phyloP scores from a whole-genome alignment of 2,113 vertebrate genomes.

The chimpanzee (Pan troglodytes) region DNA sequence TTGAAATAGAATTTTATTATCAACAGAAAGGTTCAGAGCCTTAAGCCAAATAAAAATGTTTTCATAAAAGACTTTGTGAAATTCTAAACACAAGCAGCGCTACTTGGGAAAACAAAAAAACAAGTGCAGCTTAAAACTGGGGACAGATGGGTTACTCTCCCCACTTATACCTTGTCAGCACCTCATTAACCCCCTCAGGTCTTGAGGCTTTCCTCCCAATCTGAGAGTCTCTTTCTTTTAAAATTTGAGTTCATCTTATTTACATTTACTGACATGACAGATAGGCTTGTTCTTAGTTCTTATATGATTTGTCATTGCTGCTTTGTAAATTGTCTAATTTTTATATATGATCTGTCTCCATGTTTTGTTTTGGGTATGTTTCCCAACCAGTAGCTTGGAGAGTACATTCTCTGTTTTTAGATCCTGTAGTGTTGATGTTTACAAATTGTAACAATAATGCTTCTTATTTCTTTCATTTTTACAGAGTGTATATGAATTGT shows the following conservation, averaged over 20 bases:
- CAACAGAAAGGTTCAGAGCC: background rate
- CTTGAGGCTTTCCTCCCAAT: background rate
- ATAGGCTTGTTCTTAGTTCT: background rate
- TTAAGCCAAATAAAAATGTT: background rate
- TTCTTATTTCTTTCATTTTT: background rate
- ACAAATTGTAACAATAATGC: background rate
- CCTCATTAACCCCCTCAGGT: too few species aligned
- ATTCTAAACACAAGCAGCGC: background rate
- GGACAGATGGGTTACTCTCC: background rate
- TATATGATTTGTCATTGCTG: background rate
- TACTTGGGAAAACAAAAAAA: background rate
- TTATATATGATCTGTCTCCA: background rate
- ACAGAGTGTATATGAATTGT: background rate
- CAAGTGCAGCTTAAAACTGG: background rate
- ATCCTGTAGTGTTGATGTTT: background rate
- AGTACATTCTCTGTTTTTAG: background rate
- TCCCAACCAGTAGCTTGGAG: background rate
- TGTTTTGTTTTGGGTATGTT: background rate
- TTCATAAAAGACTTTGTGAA: background rate
- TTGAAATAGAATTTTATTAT: background rate
- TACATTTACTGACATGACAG: background rate
- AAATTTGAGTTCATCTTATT: background rate
- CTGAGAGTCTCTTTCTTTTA: background rate
- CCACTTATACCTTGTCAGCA: background rate
- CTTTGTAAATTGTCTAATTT: background rate